Evolutionary conservation across 2,113 vertebrate genomes (phyloP).

Genomic region (Cyanoderma ruficeps): DNA sequence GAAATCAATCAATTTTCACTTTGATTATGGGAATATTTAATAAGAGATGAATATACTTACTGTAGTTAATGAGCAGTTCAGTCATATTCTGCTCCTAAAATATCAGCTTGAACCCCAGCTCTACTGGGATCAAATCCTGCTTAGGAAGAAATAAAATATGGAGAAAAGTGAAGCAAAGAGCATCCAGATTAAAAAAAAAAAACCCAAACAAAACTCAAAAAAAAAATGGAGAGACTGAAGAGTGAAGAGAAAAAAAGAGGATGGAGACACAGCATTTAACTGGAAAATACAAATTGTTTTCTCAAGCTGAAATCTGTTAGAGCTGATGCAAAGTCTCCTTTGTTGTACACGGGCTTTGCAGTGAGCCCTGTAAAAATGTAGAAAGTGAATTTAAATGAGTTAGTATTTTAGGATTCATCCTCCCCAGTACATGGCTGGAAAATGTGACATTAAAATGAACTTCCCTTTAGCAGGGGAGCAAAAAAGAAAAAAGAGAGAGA

Average conservation of each 20-base stretch:
- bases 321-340: neutral
- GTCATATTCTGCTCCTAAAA: neutral
- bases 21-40: neutral
- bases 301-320: neutral
- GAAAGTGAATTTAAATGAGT: neutral
- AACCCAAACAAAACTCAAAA: too few relatives aligned
- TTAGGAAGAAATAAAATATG: neutral
- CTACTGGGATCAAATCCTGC: neutral
- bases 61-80: neutral
- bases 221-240: neutral
- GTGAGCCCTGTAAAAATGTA: neutral
- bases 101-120: neutral
- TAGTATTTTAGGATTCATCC: neutral
- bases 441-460: neutral
- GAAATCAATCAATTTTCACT: neutral
- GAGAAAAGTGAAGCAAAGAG: neutral
- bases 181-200: neutral
- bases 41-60: neutral
- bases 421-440: neutral
- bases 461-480: neutral
- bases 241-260: neutral
- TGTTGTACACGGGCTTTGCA: neutral
- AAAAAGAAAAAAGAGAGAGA: neutral
- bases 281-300: neutral
- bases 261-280: neutral